Evolutionary conservation across 2,888 invertebrate species (phyloP), one percentile per base, ranked within the genome.

Genomic region (Diarsia rubi): DNA sequence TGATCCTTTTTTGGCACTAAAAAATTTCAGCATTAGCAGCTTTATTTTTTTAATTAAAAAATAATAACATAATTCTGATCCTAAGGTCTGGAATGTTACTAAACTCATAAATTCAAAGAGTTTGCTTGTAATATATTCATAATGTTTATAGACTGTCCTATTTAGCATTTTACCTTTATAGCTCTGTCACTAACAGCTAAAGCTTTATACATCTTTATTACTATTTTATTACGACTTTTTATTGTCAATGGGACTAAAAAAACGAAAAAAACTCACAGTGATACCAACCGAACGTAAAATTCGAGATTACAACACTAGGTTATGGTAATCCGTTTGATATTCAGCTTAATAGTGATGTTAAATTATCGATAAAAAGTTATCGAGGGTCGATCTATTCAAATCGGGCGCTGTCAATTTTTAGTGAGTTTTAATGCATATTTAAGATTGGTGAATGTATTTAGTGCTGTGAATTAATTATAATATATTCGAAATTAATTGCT

Each of bases 261-360:
- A 82, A 69, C 78, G 52, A 77, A 79, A 84, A 37, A 85, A 82
- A 81, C 63, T 77, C 52, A 66, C 59, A 47, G 75, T 68, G 68
- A 63, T 83, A 79, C 65, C 72, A 81, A 73, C 69, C 68, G 76
- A 82, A 83, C 73, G 76, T 84, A 78, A 88, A 88, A 85, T 84
- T 84, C 24, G 79, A 75, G 78, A 86, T 88, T 86, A 85, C 87
- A 85, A 80, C 82, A 82, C 79, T 82, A 78, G 77, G 71, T 77
- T 86, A 85, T 88, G 86, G 78, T 85, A 85, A 88, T 86, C 77
- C 75, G 75, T 73, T 78, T 69, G 73, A 63, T 64, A 67, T 78
- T 78, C 73, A 49, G 69, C 67, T 74, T 64, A 42, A 68, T 75
- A 86, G 81, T 74, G 77, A 62, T 76, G 81, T 65, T 67, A 62